Conservation (phyloP, 2,888 invertebrate species). For the Drosophila mimica region DNA sequence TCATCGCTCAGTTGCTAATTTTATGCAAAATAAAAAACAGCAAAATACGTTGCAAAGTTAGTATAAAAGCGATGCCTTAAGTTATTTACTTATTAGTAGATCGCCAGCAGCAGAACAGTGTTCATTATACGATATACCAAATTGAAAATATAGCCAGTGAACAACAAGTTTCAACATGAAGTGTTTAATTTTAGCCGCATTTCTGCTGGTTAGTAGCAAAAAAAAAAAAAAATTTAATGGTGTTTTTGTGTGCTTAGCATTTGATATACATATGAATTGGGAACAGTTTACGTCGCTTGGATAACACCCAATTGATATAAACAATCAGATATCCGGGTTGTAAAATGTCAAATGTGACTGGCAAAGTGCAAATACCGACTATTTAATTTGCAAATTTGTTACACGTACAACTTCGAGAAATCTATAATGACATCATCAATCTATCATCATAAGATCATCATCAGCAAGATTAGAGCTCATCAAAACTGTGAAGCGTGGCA, state of each 20-base stretch:
- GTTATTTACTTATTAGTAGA: slow-evolving; percentile 69
- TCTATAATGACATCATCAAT: slow-evolving; percentile 66
- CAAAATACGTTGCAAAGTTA: slow-evolving; percentile 55
- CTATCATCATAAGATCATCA: slow-evolving; percentile 37
- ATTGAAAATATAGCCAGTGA: slow-evolving; percentile 31
- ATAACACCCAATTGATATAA: slow-evolving; percentile 33
- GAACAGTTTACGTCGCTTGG: slow-evolving; percentile 39
- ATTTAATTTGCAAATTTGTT: slow-evolving; percentile 40
- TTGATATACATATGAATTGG: slow-evolving; percentile 36
- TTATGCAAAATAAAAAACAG: slow-evolving; percentile 67
- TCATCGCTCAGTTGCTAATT: slow-evolving; percentile 61
- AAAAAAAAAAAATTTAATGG: slow-evolving; percentile 10
- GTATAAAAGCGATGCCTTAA: slow-evolving; percentile 66
- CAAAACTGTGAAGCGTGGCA: slow-evolving; percentile 42
- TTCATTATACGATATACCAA: slow-evolving; percentile 35
- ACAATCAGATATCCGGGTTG: slow-evolving; percentile 70
- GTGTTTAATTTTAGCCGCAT: slow-evolving; percentile 75
- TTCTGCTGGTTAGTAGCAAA: slow-evolving; percentile 80
- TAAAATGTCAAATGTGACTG: slow-evolving; percentile 72
- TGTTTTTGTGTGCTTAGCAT: slow-evolving; percentile 7
- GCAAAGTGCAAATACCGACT: slow-evolving; percentile 48
- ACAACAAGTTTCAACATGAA: slow-evolving; percentile 68
- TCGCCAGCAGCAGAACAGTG: slow-evolving; percentile 52
- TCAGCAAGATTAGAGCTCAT: slow-evolving; percentile 19
- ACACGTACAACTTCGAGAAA: slow-evolving; percentile 27